A percentile compares a stretch with the other conserved stretches of the same genome.
phyloP scores from a whole-genome alignment of 1,140 invertebrate species.

The Homarus americanus region DNA sequence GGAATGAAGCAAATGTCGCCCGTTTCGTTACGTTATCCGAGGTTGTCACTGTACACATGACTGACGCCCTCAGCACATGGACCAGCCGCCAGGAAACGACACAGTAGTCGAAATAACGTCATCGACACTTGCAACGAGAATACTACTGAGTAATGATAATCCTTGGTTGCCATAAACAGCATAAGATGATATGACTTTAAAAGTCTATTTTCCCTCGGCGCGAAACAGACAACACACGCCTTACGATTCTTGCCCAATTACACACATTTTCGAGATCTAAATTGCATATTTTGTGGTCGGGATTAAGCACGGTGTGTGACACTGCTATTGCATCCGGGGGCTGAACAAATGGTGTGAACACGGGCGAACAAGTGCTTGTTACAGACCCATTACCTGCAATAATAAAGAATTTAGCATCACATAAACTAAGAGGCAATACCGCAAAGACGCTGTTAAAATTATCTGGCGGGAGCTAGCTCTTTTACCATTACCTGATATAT shows the following conservation, averaged over 20 bases:
- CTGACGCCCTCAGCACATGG: too few species aligned
- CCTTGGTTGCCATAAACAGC: background rate
- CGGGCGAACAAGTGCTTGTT: conserved; percentile 5
- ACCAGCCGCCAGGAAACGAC: background rate
- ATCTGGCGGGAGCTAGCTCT: background rate
- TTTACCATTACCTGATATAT: background rate
- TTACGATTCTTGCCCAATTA: conserved; percentile 2
- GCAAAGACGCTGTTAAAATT: conserved; percentile 23
- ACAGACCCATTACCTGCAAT: conserved; percentile 31
- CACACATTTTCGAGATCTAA: conserved; percentile 1
- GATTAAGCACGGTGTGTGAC: background rate
- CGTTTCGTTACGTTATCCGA: too few species aligned
- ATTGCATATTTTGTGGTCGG: conserved; percentile 18
- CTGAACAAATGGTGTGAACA: conserved; percentile 30
- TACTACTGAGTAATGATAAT: background rate
- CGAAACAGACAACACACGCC: background rate
- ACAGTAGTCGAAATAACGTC: background rate
- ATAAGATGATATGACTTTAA: background rate
- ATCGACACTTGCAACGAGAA: background rate
- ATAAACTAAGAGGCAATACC: conserved; percentile 36
- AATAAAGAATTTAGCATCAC: conserved; percentile 41
- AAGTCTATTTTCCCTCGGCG: background rate
- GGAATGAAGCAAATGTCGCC: conserved; percentile 18
- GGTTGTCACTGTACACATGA: too few species aligned
- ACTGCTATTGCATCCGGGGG: background rate